These are phyloP conservation scores for Galerucella pusilla DNA, from an alignment of 2,888 invertebrate genomes.

Conservation along the genomic window DNA sequence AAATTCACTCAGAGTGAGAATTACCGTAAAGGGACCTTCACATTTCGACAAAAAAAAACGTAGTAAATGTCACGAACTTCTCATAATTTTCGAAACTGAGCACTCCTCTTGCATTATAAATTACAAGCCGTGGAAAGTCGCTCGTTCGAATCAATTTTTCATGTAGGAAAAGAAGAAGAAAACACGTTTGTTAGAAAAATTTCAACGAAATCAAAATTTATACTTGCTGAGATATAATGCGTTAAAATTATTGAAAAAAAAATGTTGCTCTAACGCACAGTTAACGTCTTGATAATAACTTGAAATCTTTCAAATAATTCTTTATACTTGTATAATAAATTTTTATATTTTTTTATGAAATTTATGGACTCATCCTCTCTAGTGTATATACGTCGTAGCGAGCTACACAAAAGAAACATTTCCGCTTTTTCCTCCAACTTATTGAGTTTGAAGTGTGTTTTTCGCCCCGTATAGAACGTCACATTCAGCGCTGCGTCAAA, in stretches of 20 bases:
- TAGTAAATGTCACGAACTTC: conserved; percentile 43
- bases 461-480: conserved; percentile 6
- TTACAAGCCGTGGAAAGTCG: conserved; percentile 28
- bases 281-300: too few species aligned
- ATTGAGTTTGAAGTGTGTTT: conserved; percentile 28
- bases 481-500: conserved; percentile 15
- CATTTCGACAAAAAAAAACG: conserved; percentile 37
- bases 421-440: conserved; percentile 15
- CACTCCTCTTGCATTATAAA: conserved; percentile 41
- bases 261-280: too few species aligned
- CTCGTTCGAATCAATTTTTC: conserved; percentile 36
- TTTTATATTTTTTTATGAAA: background rate
- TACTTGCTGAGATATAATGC: too few species aligned
- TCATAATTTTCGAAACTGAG: conserved; percentile 42
- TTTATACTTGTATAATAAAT: too few species aligned
- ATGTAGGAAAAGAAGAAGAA: background rate
- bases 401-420: conserved; percentile 23
- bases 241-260: too few species aligned
- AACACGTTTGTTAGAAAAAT: background rate
- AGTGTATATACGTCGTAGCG: background rate
- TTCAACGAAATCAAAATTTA: too few species aligned
- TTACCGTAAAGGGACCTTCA: conserved; percentile 33
- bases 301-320: too few species aligned
- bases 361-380: background rate
- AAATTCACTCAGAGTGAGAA: conserved; percentile 40